These are phyloP conservation scores for Kryphioiulus occultus DNA, from an alignment of 2,888 invertebrate species.

Conservation along the genomic window DNA sequence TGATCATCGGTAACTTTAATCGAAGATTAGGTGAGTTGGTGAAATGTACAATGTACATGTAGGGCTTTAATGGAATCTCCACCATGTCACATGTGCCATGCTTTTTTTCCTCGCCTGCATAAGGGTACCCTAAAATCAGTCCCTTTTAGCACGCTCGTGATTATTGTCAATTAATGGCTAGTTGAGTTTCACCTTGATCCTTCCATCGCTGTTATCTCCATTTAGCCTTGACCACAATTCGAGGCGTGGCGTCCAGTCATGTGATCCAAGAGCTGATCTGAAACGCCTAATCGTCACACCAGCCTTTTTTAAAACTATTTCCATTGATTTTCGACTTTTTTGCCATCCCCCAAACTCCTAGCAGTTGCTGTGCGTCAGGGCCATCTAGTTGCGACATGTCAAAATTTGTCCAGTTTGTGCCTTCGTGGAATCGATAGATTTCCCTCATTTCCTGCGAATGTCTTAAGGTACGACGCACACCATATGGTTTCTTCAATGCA, in stretches of 20 bases:
- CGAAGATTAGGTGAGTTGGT: not conserved
- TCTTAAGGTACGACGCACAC: too few relatives aligned
- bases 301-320: not conserved
- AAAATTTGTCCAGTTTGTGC: not conserved
- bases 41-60: too few relatives aligned
- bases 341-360: not conserved
- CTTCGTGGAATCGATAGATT: too few relatives aligned
- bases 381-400: not conserved
- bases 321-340: not conserved
- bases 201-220: not conserved
- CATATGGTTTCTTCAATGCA: too few relatives aligned
- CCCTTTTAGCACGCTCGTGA: not conserved
- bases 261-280: not conserved
- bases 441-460: too few relatives aligned
- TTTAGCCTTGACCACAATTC: slow-evolving; percentile 14
- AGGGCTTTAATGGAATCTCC: not conserved
- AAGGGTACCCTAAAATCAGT: not conserved
- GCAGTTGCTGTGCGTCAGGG: not conserved
- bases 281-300: not conserved
- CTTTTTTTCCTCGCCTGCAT: not conserved
- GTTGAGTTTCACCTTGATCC: slow-evolving; percentile 31
- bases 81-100: not conserved
- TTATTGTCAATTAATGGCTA: slow-evolving; percentile 30
- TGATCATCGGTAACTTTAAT: not conserved
- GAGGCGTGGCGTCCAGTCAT: not conserved